Conservation (phyloP, 2,888 invertebrate species). For the Troides helena region DNA sequence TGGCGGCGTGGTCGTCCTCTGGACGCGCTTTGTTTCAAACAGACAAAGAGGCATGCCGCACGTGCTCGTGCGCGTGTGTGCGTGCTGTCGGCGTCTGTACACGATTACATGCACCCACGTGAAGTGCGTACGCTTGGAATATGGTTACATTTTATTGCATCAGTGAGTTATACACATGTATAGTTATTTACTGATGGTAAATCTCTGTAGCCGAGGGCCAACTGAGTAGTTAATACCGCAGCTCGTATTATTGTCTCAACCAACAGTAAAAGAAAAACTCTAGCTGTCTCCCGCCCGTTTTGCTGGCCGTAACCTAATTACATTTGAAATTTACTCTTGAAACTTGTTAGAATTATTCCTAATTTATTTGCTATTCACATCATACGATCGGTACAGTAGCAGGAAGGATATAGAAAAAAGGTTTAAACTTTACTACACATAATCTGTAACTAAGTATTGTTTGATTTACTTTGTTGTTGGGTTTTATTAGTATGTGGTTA, state of each 20-base stretch:
- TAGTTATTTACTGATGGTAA: not conserved
- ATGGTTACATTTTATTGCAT: conserved; percentile 22
- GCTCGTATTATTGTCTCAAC: no score
- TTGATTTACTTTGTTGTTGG: not conserved
- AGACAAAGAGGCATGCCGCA: conserved; percentile 40
- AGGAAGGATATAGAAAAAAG: no score
- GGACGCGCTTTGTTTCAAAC: conserved; percentile 43
- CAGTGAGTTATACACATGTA: not conserved
- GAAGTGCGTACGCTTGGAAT: conserved; percentile 23
- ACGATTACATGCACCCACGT: no score
- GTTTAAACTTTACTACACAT: no score
- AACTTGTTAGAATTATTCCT: no score
- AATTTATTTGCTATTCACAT: no score
- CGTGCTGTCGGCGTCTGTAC: not conserved
- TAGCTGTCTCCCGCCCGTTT: no score
- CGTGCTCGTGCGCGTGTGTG: not conserved
- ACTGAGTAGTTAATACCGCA: no score
- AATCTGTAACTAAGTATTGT: not conserved
- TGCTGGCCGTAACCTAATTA: no score
- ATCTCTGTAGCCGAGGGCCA: not conserved
- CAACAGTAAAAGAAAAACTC: no score
- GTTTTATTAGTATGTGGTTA: conserved; percentile 1
- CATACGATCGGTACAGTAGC: no score
- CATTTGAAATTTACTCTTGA: no score
- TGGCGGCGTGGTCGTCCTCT: conserved; percentile 28